Conservation (phyloP, 2,888 invertebrate genomes). For the Ochropacha duplaris region DNA sequence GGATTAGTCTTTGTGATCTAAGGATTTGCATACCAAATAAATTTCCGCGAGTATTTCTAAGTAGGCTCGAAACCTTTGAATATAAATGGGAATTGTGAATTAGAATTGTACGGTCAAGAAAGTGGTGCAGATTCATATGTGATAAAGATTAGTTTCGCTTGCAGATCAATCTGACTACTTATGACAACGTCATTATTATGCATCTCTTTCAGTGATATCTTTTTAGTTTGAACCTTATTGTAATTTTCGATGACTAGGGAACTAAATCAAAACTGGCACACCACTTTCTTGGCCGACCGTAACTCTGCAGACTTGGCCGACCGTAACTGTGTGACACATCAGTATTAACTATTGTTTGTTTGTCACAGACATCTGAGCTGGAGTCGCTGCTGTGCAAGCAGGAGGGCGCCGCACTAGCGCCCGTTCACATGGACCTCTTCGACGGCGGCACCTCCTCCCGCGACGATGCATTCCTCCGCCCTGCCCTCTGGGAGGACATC, state of each 20-base stretch:
- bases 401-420: slow-evolving; percentile 85
- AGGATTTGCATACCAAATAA: slow-evolving; percentile 36
- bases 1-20: slow-evolving; percentile 36
- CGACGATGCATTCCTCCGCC: slow-evolving; percentile 94
- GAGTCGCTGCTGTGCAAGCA: slow-evolving; percentile 91
- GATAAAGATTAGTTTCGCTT: too few species aligned
- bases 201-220: too few species aligned
- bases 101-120: too few species aligned
- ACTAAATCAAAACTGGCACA: too few species aligned
- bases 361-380: slow-evolving; percentile 88
- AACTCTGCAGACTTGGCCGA: too few species aligned
- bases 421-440: slow-evolving; percentile 83
- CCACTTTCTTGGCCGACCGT: too few species aligned
- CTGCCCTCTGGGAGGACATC: slow-evolving; percentile 96
- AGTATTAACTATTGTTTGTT: slow-evolving; percentile 9
- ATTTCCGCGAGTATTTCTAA: slow-evolving; percentile 16
- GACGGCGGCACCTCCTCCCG: slow-evolving; percentile 82
- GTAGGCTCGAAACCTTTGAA: slow-evolving; percentile 27
- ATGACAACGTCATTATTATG: too few species aligned
- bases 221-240: too few species aligned
- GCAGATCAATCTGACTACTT: too few species aligned
- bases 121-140: too few species aligned
- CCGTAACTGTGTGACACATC: too few species aligned
- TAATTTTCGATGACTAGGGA: too few species aligned
- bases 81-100: slow-evolving; percentile 33